Percentiles rank a stretch among this genome's conserved stretches.
Conservation (phyloP, 2,797 vertebrate species). For the Epinephelus malabaricus region DNA sequence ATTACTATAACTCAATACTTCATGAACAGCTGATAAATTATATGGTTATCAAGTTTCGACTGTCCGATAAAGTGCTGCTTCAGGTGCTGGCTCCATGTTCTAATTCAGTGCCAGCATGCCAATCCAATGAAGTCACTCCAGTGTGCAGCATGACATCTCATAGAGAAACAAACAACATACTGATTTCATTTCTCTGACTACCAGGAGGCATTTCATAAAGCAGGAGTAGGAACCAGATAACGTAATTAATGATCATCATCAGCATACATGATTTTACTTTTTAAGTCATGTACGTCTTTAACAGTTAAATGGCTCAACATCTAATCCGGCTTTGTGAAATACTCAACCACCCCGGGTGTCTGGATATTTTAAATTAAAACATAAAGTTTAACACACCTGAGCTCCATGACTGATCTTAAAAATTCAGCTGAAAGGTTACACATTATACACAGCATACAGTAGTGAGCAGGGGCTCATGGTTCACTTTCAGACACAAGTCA, state of each 20-base stretch:
- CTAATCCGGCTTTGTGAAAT: constrained; percentile 29
- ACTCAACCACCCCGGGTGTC: constrained; percentile 2
- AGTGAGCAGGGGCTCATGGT: background rate
- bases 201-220: constrained; percentile 26
- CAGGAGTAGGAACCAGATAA: constrained; percentile 11
- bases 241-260: background rate
- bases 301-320: background rate
- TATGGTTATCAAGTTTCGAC: constrained; percentile 31
- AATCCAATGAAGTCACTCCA: constrained; percentile 17
- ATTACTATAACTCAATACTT: constrained; percentile 28
- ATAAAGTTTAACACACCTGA: constrained; percentile 19
- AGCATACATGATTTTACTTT: constrained; percentile 2
- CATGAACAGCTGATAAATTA: background rate
- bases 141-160: constrained; percentile 21
- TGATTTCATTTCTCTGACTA: constrained; percentile 7
- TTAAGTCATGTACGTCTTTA: background rate
- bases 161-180: constrained; percentile 8
- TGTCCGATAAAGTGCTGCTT: constrained; percentile 35
- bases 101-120: constrained; percentile 5
- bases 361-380: constrained; percentile 29
- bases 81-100: constrained; percentile 6
- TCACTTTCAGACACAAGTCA: background rate
- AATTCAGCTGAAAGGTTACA: constrained; percentile 50
- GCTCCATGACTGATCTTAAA: constrained; percentile 32
- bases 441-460: constrained; percentile 1